A percentile compares a stretch with the other conserved stretches of the same genome.
These are phyloP conservation scores for Pyrgus malvae DNA, from an alignment of 2,888 invertebrate species.

Conservation along the genomic window DNA sequence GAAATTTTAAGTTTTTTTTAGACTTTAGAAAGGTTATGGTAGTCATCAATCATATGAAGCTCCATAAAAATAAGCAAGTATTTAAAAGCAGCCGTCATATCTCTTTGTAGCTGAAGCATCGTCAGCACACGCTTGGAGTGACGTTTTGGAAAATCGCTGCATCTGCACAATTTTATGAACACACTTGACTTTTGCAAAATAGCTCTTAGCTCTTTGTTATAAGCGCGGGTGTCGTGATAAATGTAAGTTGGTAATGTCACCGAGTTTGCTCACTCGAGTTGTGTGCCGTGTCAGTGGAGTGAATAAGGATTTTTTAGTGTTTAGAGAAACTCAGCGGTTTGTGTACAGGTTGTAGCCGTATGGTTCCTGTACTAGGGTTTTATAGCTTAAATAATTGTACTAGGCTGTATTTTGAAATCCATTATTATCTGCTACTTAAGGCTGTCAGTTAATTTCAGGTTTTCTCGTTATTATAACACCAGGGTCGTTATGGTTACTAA, in stretches of 20 bases:
- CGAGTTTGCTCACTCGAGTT: constrained; percentile 51
- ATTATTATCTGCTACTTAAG: no score
- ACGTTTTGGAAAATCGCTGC: constrained; percentile 53
- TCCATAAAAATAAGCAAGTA: not conserved
- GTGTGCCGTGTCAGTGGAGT: constrained; percentile 46
- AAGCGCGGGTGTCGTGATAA: constrained; percentile 15
- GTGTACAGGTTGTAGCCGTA: not conserved
- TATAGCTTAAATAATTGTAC: no score
- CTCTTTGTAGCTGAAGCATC: constrained; percentile 43
- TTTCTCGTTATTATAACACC: no score
- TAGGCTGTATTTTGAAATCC: no score
- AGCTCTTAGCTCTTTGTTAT: not conserved
- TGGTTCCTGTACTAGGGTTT: not conserved
- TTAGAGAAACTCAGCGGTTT: constrained; percentile 10
- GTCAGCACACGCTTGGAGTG: constrained; percentile 47
- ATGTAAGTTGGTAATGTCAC: constrained; percentile 29
- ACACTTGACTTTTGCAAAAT: not conserved
- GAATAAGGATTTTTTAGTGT: constrained; percentile 17
- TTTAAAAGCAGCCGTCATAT: constrained; percentile 39
- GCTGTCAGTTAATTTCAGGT: no score
- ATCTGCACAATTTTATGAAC: not conserved
- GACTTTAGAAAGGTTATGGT: no score
- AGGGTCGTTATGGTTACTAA: no score
- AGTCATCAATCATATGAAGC: not conserved
- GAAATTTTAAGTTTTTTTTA: no score